A percentile compares a stretch with the other conserved stretches of the same genome.
These are phyloP conservation scores for Trichonephila inaurata DNA, from an alignment of 1,140 invertebrate species.

Conservation along the genomic window DNA sequence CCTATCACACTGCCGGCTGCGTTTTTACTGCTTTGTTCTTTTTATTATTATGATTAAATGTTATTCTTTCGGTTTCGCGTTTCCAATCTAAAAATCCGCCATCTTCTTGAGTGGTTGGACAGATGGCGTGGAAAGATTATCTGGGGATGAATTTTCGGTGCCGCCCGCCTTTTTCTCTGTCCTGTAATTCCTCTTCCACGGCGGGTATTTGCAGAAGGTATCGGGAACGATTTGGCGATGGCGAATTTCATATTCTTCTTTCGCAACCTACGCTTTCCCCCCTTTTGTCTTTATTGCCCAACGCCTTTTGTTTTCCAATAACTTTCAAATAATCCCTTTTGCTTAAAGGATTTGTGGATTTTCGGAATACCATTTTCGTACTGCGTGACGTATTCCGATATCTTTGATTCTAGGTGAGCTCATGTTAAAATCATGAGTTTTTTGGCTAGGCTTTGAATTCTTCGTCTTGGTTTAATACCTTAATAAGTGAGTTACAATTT, in stretches of 20 bases:
- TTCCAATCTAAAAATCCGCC: slow-evolving; percentile 66
- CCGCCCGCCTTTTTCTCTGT: neutral
- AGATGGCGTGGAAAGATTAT: slow-evolving; percentile 66
- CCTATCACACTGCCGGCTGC: neutral
- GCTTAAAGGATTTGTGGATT: neutral
- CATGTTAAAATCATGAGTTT: too few species aligned
- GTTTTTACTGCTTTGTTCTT: slow-evolving; percentile 54
- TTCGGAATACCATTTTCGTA: too few species aligned
- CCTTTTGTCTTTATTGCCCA: neutral
- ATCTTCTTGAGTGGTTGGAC: slow-evolving; percentile 43
- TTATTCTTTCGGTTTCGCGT: slow-evolving; percentile 75
- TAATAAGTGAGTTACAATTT: too few species aligned
- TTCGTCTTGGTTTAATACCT: too few species aligned
- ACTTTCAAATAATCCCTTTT: neutral
- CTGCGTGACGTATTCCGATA: too few species aligned
- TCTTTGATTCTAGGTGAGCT: too few species aligned
- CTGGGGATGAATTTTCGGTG: slow-evolving; percentile 48
- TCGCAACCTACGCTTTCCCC: neutral
- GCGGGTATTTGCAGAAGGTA: slow-evolving; percentile 62
- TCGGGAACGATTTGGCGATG: slow-evolving; percentile 35
- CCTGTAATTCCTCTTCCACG: neutral
- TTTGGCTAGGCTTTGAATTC: too few species aligned
- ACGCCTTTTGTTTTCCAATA: neutral
- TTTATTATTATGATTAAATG: slow-evolving; percentile 74
- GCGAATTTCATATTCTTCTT: neutral